phyloP scores from a whole-genome alignment of 2,888 invertebrate genomes.

The Dascillus cervinus region DNA sequence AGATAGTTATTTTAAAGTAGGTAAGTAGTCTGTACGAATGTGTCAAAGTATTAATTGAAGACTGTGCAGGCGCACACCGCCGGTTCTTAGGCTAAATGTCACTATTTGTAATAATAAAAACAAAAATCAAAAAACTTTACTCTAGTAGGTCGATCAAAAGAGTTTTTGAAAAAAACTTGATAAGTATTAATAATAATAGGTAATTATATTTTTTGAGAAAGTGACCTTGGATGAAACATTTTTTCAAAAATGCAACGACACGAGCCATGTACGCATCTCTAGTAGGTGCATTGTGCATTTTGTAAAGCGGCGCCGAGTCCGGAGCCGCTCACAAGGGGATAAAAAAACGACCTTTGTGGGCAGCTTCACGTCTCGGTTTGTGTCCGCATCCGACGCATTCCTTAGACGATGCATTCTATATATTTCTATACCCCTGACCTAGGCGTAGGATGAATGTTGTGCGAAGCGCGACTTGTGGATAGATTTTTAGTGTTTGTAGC shows the following conservation, averaged over 20 bases:
- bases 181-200: slow-evolving; percentile 36
- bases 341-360: background rate
- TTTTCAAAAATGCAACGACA: slow-evolving; percentile 31
- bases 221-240: slow-evolving; percentile 40
- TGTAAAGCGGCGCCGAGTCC: slow-evolving; percentile 25
- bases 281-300: slow-evolving; percentile 27
- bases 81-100: slow-evolving; percentile 40
- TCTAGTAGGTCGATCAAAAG: slow-evolving; percentile 32
- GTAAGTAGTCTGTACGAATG: slow-evolving; percentile 38
- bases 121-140: slow-evolving; percentile 30
- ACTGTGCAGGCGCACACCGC: slow-evolving; percentile 43
- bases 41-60: slow-evolving; percentile 45
- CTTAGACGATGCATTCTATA: slow-evolving; percentile 38
- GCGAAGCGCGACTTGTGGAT: slow-evolving; percentile 17
- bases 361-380: background rate
- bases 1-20: slow-evolving; percentile 14
- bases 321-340: too few relatives aligned
- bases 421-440: slow-evolving; percentile 29
- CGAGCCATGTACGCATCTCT: slow-evolving; percentile 17
- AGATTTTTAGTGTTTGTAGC: slow-evolving; percentile 39
- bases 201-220: slow-evolving; percentile 43
- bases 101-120: slow-evolving; percentile 33
- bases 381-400: slow-evolving; percentile 31
- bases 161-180: slow-evolving; percentile 29
- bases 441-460: slow-evolving; percentile 19